Evolutionary conservation across 2,888 invertebrate species (phyloP), one percentile per base, ranked within the genome.

Genomic region (Amiota mariae): DNA sequence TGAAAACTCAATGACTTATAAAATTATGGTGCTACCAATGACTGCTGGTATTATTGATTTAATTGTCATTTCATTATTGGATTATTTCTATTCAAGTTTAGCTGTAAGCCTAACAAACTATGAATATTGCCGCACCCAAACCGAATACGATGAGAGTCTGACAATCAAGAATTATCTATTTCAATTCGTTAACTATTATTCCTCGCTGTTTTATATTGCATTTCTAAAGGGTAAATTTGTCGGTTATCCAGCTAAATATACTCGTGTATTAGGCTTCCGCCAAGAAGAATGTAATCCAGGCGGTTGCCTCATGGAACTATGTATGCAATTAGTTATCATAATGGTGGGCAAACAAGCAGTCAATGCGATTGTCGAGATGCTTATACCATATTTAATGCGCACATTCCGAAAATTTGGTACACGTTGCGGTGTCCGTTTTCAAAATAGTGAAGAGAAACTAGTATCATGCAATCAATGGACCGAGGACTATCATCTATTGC

Each of bases 121-220:
- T 90, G 94, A 95, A 90, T 91, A 94, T 81, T 93, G 94, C 82
- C 91, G 95, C 78, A 96, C 96, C 0, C 95, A 96, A 90, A 94
- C 94, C 6, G 95, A 96, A 89, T 96, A 95, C 87, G 96, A 97
- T 81, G 95, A 96, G 85, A 95, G 95, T 86, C 91, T 96, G 72
- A 95, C 96, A 2, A 90, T 97, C 79, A 97, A 97, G 90, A 94
- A 96, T 86, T 97, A 96, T 89, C 90, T 96, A 79, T 94, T 97
- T 79, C 96, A 97, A 90, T 97, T 97, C 89, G 94, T 97, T 81
- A 97, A 97, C 90, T 96, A 95, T 89, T 97, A 97, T 89, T 94
- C 95, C 2, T 95, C 95, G 24, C 94, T 97, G 77, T 95, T 97
- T 91, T 97, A 97, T 88, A 95, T 97, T 76, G 94, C 94, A 13